Evolutionary conservation across 2,797 vertebrate species (phyloP).

Genomic region (Diceros bicornis): DNA sequence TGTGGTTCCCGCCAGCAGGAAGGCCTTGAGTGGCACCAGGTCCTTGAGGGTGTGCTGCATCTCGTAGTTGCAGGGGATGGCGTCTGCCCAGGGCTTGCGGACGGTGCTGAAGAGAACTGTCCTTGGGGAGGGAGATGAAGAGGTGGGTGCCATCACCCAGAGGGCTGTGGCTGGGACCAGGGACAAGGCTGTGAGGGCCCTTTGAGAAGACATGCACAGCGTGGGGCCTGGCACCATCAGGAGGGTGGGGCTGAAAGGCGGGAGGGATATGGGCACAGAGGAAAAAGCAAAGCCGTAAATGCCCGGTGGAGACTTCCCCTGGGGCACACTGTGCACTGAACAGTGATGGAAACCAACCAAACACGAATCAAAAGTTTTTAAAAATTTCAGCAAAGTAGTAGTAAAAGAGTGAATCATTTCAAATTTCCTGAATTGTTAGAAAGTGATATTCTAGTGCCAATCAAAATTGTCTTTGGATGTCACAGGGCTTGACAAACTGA

Average conservation of each 20-base stretch:
- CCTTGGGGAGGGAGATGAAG: conserved; percentile 67
- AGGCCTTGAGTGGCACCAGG: conserved; percentile 91
- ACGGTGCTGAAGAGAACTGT: conserved; percentile 88
- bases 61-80: conserved; percentile 88
- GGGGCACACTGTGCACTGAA: background rate
- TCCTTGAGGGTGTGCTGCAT: conserved; percentile 86
- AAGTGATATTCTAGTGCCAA: no score
- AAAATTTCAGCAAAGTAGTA: background rate
- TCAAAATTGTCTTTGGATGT: background rate
- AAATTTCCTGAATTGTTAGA: background rate
- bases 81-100: conserved; percentile 89
- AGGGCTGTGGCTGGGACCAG: background rate
- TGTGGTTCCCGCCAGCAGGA: conserved; percentile 89
- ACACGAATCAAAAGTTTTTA: rapidly evolving
- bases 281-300: rapidly evolving
- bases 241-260: background rate
- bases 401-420: no score
- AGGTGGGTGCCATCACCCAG: rapidly evolving
- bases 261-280: background rate
- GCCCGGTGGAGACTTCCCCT: rapidly evolving
- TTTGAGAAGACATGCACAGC: background rate
- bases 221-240: background rate
- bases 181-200: background rate
- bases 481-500: no score
- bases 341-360: background rate